Evolutionary conservation across 2,113 vertebrate genomes (phyloP), one percentile per base, ranked within the genome.

Genomic region (Phoenicopterus ruber): DNA sequence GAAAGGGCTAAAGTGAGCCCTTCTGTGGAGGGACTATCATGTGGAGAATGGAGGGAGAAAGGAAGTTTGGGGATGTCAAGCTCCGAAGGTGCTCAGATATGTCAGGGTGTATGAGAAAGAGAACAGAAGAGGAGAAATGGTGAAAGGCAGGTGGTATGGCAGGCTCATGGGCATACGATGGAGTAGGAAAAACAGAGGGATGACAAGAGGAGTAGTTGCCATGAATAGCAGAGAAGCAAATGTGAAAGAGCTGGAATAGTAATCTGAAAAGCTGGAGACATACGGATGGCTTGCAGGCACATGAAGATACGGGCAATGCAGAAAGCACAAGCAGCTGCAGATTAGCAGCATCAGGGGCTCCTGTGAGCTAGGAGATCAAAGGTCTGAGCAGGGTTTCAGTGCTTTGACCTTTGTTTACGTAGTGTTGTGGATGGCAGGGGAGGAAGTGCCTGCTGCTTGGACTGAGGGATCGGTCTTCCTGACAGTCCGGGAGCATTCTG

Each of bases 401-500:
- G 52, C 26, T 95, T 67, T 92, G 32, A 24, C 31, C 76, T 87
- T 86, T 58, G 18, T 79, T 96, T 88, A 57, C 21, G 5, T 18
- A 13, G 46, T 8, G 5, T 50, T 67, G 58, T 50, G 40, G 36
- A 29, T 55, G 34, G 28, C 31, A 76, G 16, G 21, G 25, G 31
- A 42, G 42, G 72, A 62, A 65, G 69, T 54, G 32, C 47, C 24
- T 3, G 1, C 18, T 84, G 25, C 62, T 57, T 62, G 31, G 79
- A 25, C 15, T 54, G 17, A 54, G 7, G 9, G 3, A 72, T 12
- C 28, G 21, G 31, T 25, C 40, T 25, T 76, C 44, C 18, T 2
- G 1, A 13, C 28, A 59, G 44, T 21, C 28, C 0, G 3, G 44
- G 19, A 49, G 31, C 3, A 0, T 52, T 90, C 28, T 90, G n/a